Evolutionary conservation across 2,797 vertebrate genomes (phyloP).

Genomic region (Onychomys leucogaster): DNA sequence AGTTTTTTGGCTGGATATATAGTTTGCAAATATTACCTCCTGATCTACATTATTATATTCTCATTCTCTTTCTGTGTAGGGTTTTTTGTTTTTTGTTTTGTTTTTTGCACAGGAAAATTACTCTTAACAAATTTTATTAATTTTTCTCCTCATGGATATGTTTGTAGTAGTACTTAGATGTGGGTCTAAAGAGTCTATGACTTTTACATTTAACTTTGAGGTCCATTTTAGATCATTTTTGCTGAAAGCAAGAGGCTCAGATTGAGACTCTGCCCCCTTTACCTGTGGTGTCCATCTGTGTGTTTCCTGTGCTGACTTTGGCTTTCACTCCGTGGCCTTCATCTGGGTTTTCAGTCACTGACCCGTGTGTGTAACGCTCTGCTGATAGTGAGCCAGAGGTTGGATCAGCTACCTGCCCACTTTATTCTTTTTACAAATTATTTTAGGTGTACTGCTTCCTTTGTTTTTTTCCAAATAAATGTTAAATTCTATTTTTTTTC

Average conservation of each 20-base stretch:
- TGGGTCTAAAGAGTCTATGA: not conserved
- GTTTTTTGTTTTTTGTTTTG: not conserved
- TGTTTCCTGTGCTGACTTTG: not conserved
- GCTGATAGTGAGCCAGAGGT: not conserved
- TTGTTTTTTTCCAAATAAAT: not conserved
- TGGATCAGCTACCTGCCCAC: not conserved
- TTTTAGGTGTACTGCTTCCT: not conserved
- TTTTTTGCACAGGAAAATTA: not conserved
- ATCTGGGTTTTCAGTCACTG: not conserved
- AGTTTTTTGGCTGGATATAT: not conserved
- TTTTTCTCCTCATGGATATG: not conserved
- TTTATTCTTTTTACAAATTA: not conserved
- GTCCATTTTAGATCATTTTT: not conserved
- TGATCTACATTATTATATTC: not conserved
- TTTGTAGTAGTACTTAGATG: not conserved
- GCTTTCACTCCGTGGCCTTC: not conserved
- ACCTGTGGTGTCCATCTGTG: not conserved
- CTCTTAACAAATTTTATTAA: not conserved
- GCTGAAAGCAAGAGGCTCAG: not conserved
- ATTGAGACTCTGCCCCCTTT: not conserved
- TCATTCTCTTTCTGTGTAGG: not conserved
- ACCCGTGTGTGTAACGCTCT: not conserved
- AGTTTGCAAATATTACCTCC: not conserved
- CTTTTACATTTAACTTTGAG: not conserved
- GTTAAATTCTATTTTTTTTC: not conserved